Evolutionary conservation across 2,797 vertebrate genomes (phyloP), one percentile per base, ranked within the genome.

Genomic region (Cirrhinus molitorella): DNA sequence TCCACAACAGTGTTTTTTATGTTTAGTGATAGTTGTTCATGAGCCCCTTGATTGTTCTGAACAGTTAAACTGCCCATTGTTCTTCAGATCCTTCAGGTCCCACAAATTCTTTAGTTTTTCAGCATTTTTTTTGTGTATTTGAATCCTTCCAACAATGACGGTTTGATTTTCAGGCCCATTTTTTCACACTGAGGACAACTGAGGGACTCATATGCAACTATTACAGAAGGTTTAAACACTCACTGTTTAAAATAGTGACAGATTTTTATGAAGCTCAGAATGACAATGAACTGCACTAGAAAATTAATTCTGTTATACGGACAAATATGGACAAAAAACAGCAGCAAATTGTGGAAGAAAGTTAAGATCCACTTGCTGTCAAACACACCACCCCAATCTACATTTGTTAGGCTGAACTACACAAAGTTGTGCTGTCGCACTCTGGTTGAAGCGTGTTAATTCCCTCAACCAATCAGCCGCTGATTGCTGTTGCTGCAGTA

Each of bases 381-480:
- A 63, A 63, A 16, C 2, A 2, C 25, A 28, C 59, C 7, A 61
- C 6, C 59, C 25, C 21, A 53, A 53, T 68, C n/a, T 51, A 25
- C 49, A 23, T 47, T 47, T 80, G 65, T 37, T 72, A 7, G 28
- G 23, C 53, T 81, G 13, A 81, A 57, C 13, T 37, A 61, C 49
- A 45, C 47, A 53, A 55, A 68, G 28, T 65, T 55, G 34, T 57
- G 34, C 34, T 53, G 11, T 40, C 19, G 65, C 31, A 21, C 10
- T 70, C 49, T 55, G 49, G 17, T 25, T 80, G 78, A 80, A 80
- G 51, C 6, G 5, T 59, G 65, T 70, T 57, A 59, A 80, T 80
- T 70, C 80, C 71, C 71, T 74, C 57, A 74, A 66, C 80, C 71
- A 66, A 82, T 82, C 80, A 74, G 21, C 47, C 4, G 1, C 45